Evolutionary conservation across 2,888 invertebrate species (phyloP), one percentile per base, ranked within the genome.

Genomic region (Abrostola tripartita): DNA sequence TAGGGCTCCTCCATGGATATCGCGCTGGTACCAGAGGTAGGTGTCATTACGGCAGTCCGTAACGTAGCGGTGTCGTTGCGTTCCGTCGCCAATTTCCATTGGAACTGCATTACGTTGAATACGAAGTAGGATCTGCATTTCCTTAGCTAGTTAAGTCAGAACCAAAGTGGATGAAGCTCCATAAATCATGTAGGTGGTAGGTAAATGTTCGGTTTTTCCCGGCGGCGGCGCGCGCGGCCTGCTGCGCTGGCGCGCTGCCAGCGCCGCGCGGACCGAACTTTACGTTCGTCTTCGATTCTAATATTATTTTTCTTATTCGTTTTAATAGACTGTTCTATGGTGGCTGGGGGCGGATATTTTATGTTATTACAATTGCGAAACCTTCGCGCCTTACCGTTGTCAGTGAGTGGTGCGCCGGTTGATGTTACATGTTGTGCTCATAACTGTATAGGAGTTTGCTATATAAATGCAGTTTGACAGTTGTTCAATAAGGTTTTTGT

Each of bases 181-280:
- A 81, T 82, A 81, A 81, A 81, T 81, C 81, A 81, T 78, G 74
- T 74, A 69, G 68, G 81, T 76, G 69, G 74, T 74, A 69, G 68
- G 81, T 76, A 71, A 74, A 71, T 68, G 71, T 55, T 65, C 60
- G 63, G 78, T 75, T 75, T 76, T 71, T 67, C 73, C 66, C 65
- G 41, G 65, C 67, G 58, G 61, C 64, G 55, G 58, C 24, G 24
- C 24, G 24, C 24, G 24, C 53, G 61, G 58, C 52, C 51, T 59
- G 62, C 67, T 79, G 78, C 61, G 62, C 67, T 79, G 78, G 80
- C 78, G 51, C 38, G 42, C 54, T 9, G 69, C 80, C 80, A 80
- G 74, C 50, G 73, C 68, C 66, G 56, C 53, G 52, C 71, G 51
- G 61, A 64, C 52, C 51, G 59, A 58, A 73, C 65, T 69, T 67